Base-by-base conservation (phyloP, 2,113 vertebrate genomes). In the Paracanthobrama guichenoti region DNA sequence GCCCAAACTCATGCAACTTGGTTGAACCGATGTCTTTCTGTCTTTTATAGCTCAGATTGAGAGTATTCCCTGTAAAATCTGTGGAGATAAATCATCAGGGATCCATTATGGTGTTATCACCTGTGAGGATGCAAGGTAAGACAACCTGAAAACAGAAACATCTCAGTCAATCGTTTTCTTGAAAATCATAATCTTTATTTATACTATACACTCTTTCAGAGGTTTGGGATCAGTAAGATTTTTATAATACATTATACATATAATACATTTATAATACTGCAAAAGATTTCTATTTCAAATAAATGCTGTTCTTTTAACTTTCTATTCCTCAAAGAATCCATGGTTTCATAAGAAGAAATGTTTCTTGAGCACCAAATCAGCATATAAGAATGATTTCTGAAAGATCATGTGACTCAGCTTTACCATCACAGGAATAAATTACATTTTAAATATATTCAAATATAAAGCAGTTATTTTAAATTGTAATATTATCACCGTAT, bases 51-150 rank as follows among this genome's bases (percentile, higher is more conserved):
- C 97, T 96, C 97, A 98, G 95, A 98, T 98, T 94, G 97, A 98
- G 96, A 97, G 97, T 94, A 98, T 98, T 94, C 97, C 97, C 92
- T 98, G 97, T 95, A 98, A 98, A 94, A 98, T 98, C 95, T 98
- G 97, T 92, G 97, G 97, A 93, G 97, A 98, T 94, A 98, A 97
- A 95, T 98, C 97, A 84, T 98, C 97, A 91, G 97, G 97, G 93
- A 97, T 98, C 94, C 97, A 98, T 95, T 98, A 98, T 89, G 97
- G 97, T 79, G 96, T 98, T 89, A 98, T 98, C 93, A 98, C 97
- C 83, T 98, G 97, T 86, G 97, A 98, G 93, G 97, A 91, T 98
- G 97, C 89, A 98, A 98, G 96, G 97, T 98, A 95, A 94, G 88
- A 87, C 86, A 44, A 31, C 44, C 60, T 66, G 10, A 26, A 31